Evolutionary conservation across 2,797 vertebrate species (phyloP), one percentile per base, ranked within the genome.

Genomic region (Neosilurus hyrtlii): DNA sequence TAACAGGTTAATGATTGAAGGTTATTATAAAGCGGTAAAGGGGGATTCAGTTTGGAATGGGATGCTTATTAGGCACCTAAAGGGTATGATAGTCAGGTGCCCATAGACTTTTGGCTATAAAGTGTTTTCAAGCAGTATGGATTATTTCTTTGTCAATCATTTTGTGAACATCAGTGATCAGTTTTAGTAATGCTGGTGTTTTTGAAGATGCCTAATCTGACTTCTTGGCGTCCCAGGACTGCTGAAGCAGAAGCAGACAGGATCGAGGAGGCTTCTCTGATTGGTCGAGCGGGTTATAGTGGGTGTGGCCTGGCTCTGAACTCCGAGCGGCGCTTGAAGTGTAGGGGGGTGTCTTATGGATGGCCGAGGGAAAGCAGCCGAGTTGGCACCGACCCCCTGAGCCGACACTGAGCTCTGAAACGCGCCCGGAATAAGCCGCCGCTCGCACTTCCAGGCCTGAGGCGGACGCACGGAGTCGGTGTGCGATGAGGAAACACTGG

Each of bases 301-400:
- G 92, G 89, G 90, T 89, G 89, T 87, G 84, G 24, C 75, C 62
- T 68, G 51, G 66, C 35, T 82, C 80, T 83, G 63, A 77, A 84
- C 88, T 86, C 75, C 68, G 85, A 65, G 88, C 43, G 89, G 91
- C 49, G 90, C 89, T 91, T 77, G 83, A 88, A 91, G 90, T 90
- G 90, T 89, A 88, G 88, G 89, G 87, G 86, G 88, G 84, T 91
- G 90, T 92, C 91, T 86, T 75, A 92, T 91, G 93, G 93, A 94
- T 93, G 93, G 91, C 91, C 89, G 89, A 92, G 54, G 56, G 56
- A 91, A 89, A 91, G 91, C 90, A 92, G 92, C 88, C 84, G 85
- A 92, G 90, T 92, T 94, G 94, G 93, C 93, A 93, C 90, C 75
- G 92, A 91, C 92, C 92, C 91, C 90, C 90, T 92, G 88, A 89